These are phyloP conservation scores for Lutjanus argentimaculatus DNA, from an alignment of 2,797 vertebrate species.

Conservation along the genomic window DNA sequence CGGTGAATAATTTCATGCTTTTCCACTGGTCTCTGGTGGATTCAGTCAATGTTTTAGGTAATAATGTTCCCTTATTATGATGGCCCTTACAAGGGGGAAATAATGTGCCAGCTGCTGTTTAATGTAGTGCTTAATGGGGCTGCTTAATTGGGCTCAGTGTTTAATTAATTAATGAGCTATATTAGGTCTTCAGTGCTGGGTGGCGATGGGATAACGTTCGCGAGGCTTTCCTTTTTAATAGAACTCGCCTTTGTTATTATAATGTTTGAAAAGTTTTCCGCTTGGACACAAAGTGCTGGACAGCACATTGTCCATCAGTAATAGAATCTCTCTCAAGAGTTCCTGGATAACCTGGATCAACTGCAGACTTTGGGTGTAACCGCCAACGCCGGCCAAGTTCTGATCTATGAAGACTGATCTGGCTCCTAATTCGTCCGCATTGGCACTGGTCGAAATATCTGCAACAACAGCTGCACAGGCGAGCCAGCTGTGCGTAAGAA, in stretches of 20 bases:
- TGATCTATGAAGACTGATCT: slow-evolving; percentile 48
- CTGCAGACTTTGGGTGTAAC: slow-evolving; percentile 58
- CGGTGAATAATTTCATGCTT: slow-evolving; percentile 66
- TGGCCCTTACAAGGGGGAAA: slow-evolving; percentile 80
- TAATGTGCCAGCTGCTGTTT: slow-evolving; percentile 85
- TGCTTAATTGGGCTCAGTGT: slow-evolving; percentile 86
- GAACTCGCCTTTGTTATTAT: slow-evolving; percentile 42
- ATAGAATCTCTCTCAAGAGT: slow-evolving; percentile 29
- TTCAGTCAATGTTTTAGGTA: slow-evolving; percentile 78
- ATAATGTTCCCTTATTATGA: slow-evolving; percentile 82
- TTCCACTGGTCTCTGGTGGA: slow-evolving; percentile 68
- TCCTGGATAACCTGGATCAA: slow-evolving; percentile 51
- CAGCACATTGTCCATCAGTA: slow-evolving; percentile 24
- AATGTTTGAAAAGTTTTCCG: slow-evolving; percentile 12
- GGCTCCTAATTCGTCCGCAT: slow-evolving; percentile 10
- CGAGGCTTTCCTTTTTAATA: slow-evolving; percentile 49
- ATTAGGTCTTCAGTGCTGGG: slow-evolving; percentile 76
- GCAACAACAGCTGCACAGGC: slow-evolving; percentile 46
- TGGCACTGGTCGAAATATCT: slow-evolving; percentile 37
- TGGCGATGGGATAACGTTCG: slow-evolving; percentile 72
- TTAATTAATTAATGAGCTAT: slow-evolving; percentile 86
- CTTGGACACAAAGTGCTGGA: slow-evolving; percentile 1
- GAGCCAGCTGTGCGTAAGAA: slow-evolving; percentile 57
- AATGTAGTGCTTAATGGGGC: slow-evolving; percentile 87
- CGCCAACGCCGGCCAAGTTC: slow-evolving; percentile 33